A percentile compares a stretch with the other conserved stretches of the same genome.
phyloP scores from a whole-genome alignment of 1,140 invertebrate species.

The Drosophila lacteicornis region DNA sequence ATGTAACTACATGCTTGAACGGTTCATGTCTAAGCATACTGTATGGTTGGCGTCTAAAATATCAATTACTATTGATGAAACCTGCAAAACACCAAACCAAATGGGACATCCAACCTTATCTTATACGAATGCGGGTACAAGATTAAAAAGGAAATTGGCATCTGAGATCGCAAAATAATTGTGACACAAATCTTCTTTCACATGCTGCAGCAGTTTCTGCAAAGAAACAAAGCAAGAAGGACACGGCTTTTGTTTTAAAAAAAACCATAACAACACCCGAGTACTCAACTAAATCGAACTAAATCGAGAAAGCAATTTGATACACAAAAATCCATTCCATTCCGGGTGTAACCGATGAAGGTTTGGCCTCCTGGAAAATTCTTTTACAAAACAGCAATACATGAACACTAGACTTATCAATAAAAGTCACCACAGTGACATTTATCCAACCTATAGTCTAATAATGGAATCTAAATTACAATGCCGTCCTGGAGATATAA shows the following conservation, averaged over 20 bases:
- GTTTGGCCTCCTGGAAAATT: neutral
- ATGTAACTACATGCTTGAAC: neutral
- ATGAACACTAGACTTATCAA: neutral
- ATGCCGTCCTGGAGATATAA: conserved; percentile 10
- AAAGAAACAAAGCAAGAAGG: neutral
- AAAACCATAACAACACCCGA: neutral
- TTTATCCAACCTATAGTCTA: conserved; percentile 10
- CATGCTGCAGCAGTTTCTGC: neutral
- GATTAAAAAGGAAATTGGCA: too few species aligned
- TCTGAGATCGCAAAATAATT: too few species aligned
- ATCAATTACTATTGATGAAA: neutral
- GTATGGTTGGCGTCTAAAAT: neutral
- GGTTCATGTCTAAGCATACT: conserved; percentile 29
- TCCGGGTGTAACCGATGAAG: neutral
- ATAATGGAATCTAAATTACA: conserved; percentile 11
- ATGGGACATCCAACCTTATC: neutral
- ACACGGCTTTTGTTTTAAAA: neutral
- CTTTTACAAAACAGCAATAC: neutral
- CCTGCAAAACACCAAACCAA: neutral
- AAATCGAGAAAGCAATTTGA: neutral
- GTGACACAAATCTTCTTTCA: conserved; percentile 1
- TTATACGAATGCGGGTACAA: too few species aligned
- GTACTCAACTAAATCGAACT: neutral
- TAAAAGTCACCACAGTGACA: conserved; percentile 2
- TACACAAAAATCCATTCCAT: neutral